Base-by-base conservation (phyloP, 2,888 invertebrate genomes). In the Alviniconcha strummeri region DNA sequence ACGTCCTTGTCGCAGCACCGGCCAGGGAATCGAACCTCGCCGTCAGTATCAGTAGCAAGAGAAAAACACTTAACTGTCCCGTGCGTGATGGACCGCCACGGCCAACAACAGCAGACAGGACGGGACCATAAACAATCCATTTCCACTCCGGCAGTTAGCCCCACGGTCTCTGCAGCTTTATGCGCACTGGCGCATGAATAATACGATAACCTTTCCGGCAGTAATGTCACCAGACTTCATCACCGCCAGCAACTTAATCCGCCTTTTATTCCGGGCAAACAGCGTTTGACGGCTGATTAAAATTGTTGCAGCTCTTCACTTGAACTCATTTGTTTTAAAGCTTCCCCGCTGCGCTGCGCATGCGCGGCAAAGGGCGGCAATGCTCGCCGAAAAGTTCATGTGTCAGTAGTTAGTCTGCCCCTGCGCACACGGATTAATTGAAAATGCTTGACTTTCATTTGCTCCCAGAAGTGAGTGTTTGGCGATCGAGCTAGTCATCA, bases 261-360 rank as follows among this genome's bases (percentile, higher is more conserved):
- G 57, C 64, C 15, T 52, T 64, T 52, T 55, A 6, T 19, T 52
- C 11, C 9, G 64, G 64, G 57, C 36, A 57, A 78, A 19, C 78
- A 36, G 36, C 64, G n/a, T 36, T 52, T 64, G 64, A 78, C 78
- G 57, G 64, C 78, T 78, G 78, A 78, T 78, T 78, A 78, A 78
- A n/a, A 78, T 19, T 15, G 64, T 19, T 5, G 78, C 56, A n/a
- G 57, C 78, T 64, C 15, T 13, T 19, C 78, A 11, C 75, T 55
- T 64, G 57, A 78, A 60, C 64, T 78, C 78, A 78, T 78, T n/a
- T 19, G 19, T 78, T 78, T 64, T 52, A 78, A 64, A 78, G 78
- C 78, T 52, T 19, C 36, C 78, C 78, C 78, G 64, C 78, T 15
- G 78, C 19, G 78, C 78, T 78, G 78, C 78, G 78, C 78, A 57